These are phyloP conservation scores for Anoura caudifer DNA, from an alignment of 2,113 vertebrate genomes.

Conservation along the genomic window DNA sequence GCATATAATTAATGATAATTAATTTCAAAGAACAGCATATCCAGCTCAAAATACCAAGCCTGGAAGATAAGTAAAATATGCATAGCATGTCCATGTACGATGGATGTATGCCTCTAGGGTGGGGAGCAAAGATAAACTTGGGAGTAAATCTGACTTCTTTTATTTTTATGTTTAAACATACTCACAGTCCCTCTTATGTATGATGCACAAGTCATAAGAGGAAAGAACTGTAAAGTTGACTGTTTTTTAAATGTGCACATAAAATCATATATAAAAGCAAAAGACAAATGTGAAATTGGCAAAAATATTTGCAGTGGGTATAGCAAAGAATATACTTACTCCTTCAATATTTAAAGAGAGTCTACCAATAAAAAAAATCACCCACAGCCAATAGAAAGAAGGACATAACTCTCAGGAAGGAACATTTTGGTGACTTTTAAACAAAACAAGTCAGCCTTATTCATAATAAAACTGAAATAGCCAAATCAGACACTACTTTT, in stretches of 20 bases:
- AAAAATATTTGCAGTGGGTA: neutral
- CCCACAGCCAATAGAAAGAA: neutral
- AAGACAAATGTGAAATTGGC: neutral
- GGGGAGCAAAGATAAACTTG: neutral
- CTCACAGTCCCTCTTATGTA: neutral
- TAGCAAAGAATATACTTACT: neutral
- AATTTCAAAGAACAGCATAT: neutral
- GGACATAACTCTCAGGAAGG: neutral
- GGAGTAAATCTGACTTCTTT: neutral
- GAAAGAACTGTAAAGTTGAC: neutral
- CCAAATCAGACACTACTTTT: neutral
- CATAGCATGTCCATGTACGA: neutral
- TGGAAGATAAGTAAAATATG: neutral
- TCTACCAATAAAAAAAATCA: neutral
- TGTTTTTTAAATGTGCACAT: neutral
- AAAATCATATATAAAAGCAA: neutral
- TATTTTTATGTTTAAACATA: conserved; percentile 20
- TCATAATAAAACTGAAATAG: neutral
- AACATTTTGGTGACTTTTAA: neutral
- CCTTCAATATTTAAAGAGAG: neutral
- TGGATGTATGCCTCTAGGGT: neutral
- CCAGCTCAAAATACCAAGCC: neutral
- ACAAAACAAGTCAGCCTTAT: neutral
- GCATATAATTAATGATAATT: neutral
- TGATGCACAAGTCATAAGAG: neutral